Evolutionary conservation across 2,888 invertebrate species (phyloP).

Genomic region (Sympetrum striolatum): DNA sequence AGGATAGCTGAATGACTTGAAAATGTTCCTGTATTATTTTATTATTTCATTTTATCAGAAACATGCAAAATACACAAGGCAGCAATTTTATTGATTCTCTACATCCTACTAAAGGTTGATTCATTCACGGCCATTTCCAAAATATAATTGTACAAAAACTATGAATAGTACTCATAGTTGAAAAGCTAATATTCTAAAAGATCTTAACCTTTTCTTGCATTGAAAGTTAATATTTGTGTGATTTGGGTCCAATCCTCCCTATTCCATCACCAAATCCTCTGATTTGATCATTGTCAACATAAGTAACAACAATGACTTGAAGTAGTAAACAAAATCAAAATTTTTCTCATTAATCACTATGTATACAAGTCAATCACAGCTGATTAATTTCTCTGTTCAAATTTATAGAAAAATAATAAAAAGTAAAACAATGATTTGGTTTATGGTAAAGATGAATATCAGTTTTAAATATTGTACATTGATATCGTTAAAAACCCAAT

Average conservation of each 20-base stretch:
- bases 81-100: background rate
- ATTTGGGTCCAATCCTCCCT: slow-evolving; percentile 34
- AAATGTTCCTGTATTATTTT: slow-evolving; percentile 43
- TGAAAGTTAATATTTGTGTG: slow-evolving; percentile 6
- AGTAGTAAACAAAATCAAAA: slow-evolving; percentile 29
- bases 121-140: slow-evolving; percentile 21
- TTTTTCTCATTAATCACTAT: background rate
- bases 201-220: slow-evolving; percentile 32
- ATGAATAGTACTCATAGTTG: slow-evolving; percentile 35
- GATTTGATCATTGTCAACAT: slow-evolving; percentile 1
- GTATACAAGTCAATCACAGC: slow-evolving; percentile 2
- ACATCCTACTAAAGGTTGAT: slow-evolving; percentile 15
- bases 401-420: slow-evolving; percentile 34
- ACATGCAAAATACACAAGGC: background rate
- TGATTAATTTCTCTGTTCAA: background rate
- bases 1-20: slow-evolving; percentile 38
- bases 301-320: slow-evolving; percentile 7
- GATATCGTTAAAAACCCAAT: slow-evolving; percentile 20
- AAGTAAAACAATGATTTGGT: slow-evolving; percentile 17
- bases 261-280: slow-evolving; percentile 11
- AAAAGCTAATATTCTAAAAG: slow-evolving; percentile 38
- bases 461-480: slow-evolving; percentile 25
- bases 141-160: slow-evolving; percentile 40
- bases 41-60: background rate
- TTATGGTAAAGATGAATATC: slow-evolving; percentile 8